Evolutionary conservation across 1,140 invertebrate genomes (phyloP), one percentile per base, ranked within the genome.

Genomic region (Musca domestica): DNA sequence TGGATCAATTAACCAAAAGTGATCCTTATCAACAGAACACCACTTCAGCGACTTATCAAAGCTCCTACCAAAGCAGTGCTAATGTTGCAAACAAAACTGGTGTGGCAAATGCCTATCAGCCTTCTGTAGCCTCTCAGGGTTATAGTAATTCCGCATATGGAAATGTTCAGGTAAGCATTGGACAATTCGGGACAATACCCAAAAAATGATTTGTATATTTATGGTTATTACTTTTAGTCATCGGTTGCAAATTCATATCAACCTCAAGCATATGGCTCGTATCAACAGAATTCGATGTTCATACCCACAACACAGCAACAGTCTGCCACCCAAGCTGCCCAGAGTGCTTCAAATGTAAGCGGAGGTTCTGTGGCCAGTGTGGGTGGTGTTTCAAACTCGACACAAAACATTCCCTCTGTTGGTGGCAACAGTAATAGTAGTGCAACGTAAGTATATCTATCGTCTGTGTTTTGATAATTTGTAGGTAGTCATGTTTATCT

Each of bases 391-490:
- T 70, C 58, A 17, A 70, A 58, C 56, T 68, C 77, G 56, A 73
- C 73, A 70, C 77, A 80, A 77, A 81, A 79, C 78, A 81, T 81
- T 81, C 79, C 79, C 66, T 77, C 78, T 47, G 79, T 75, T 68
- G 76, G 78, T 66, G 74, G 75, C 70, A 76, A 72, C 67, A 74
- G 72, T 66, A 78, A 73, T 64, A 81, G 74, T 65, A 80, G 71
- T 75, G 68, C 80, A 70, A 81, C 73, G 80, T 81, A 71, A 68
- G 69, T 69, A 12, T 10, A 67, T 22, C 23, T 64, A 47, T 54
- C 3, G 3, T 51, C n/a, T n/a, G n/a, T n/a, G n/a, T 47, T 58
- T 22, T 54, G 30, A 25, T 58, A 17, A 7, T 23, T 54, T 25
- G 7, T 54, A 23, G 25, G 12, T 54, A 54, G 54, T 56, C 46